Evolutionary conservation across 2,113 vertebrate species (phyloP).

Genomic region (Centropus bengalensis): DNA sequence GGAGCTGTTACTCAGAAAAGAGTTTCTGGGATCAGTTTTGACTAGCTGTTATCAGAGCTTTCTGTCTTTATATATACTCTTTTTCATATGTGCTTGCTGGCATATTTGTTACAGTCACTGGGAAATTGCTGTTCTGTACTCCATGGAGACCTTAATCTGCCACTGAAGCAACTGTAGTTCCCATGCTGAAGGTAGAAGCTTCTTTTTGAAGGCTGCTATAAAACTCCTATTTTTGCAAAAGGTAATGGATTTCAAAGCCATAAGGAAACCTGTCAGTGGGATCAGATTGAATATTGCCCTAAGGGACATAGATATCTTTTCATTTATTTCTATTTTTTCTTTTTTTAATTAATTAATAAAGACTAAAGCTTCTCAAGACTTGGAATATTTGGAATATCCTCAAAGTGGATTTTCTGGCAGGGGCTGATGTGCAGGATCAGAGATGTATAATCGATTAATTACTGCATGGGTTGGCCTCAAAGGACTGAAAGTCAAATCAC

Average conservation of each 20-base stretch:
- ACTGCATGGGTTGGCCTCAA: not conserved
- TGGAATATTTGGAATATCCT: not conserved
- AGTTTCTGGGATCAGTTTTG: not conserved
- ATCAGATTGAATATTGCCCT: not conserved
- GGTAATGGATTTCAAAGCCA: conserved; percentile 5
- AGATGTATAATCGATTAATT: not conserved
- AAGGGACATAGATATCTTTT: not conserved
- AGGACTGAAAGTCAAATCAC: not conserved
- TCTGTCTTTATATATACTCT: not conserved
- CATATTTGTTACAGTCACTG: not conserved
- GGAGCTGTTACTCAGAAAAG: not conserved
- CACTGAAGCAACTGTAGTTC: not conserved
- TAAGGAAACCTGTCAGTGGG: conserved; percentile 2
- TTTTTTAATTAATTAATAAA: not conserved
- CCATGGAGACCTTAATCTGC: not conserved
- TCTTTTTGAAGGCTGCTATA: not conserved
- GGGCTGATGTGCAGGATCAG: not conserved
- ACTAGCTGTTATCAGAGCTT: not conserved
- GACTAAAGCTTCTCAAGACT: conserved; percentile 14
- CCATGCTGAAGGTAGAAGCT: not conserved
- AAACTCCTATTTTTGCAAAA: conserved; percentile 11
- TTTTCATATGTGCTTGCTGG: not conserved
- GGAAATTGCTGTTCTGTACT: not conserved
- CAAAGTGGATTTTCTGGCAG: not conserved
- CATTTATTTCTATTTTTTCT: not conserved